A percentile compares a stretch with the other conserved stretches of the same genome.
Conservation (phyloP, 2,888 invertebrate genomes). For the Melanotus villosus region DNA sequence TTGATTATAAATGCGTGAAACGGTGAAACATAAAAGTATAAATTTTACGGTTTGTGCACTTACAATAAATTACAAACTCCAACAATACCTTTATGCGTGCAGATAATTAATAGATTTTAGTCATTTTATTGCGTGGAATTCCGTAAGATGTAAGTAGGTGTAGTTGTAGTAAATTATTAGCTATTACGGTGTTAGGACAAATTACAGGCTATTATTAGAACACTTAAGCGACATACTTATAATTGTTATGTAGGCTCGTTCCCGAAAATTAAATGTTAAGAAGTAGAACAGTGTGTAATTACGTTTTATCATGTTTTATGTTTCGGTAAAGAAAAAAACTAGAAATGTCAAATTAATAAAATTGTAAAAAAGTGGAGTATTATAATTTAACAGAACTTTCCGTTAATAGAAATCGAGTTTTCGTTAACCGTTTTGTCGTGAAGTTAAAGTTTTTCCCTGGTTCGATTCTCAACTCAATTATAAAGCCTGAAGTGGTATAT, state of each 20-base stretch:
- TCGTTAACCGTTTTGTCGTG: background rate
- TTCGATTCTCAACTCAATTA: constrained; percentile 12
- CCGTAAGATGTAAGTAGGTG: no score
- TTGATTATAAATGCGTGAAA: no score
- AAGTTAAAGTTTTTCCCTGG: background rate
- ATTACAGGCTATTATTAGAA: constrained; percentile 16
- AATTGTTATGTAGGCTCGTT: constrained; percentile 7
- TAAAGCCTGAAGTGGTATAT: constrained; percentile 8
- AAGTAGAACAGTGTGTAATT: constrained; percentile 24
- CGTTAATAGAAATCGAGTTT: background rate
- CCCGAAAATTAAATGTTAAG: constrained; percentile 22
- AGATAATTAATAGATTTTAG: no score
- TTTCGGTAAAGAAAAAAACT: no score
- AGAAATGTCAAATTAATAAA: constrained; percentile 3
- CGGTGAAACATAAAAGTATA: no score
- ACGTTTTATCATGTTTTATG: background rate
- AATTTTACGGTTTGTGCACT: no score
- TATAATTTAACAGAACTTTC: background rate
- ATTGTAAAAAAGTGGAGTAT: background rate
- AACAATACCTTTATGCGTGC: no score
- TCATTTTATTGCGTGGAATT: no score
- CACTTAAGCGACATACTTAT: constrained; percentile 20
- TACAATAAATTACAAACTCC: no score
- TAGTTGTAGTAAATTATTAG: background rate
- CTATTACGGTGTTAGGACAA: constrained; percentile 3